Percentiles rank a stretch among this genome's conserved stretches.
phyloP scores from a whole-genome alignment of 2,113 vertebrate genomes.

The Helogale parvula region DNA sequence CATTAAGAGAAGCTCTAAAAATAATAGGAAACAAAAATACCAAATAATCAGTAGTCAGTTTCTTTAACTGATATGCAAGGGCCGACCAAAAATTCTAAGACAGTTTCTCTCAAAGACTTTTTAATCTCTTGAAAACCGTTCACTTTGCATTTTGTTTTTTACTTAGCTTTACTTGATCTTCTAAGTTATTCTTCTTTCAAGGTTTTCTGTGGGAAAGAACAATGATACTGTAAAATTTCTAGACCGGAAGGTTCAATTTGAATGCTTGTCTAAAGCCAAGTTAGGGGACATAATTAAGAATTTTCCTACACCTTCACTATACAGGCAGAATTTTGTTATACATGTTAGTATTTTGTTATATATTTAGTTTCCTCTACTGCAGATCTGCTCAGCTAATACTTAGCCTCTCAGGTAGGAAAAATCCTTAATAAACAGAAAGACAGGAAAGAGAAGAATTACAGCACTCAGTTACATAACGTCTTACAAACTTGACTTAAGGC shows the following conservation, averaged over 20 bases:
- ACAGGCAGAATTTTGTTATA: neutral
- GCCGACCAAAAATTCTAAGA: neutral
- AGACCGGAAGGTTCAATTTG: neutral
- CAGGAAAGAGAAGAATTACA: slow-evolving; percentile 4
- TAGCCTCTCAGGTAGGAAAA: neutral
- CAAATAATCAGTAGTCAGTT: neutral
- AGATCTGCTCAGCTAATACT: neutral
- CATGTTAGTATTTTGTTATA: neutral
- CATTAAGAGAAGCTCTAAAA: slow-evolving; percentile 37
- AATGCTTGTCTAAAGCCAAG: slow-evolving; percentile 10
- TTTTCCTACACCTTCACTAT: slow-evolving; percentile 15
- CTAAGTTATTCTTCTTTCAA: neutral
- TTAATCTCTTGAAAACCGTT: neutral
- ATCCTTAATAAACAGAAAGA: neutral
- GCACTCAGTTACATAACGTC: neutral
- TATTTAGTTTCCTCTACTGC: neutral
- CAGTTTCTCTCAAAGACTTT: neutral
- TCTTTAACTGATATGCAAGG: neutral
- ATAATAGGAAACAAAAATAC: neutral
- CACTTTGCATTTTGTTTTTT: neutral
- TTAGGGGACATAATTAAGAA: slow-evolving; percentile 14
- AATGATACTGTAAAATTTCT: slow-evolving; percentile 21
- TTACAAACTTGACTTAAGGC: neutral
- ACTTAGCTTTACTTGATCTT: neutral
- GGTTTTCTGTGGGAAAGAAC: neutral